These are phyloP conservation scores for Sarcophaga variegata DNA, from an alignment of 2,888 invertebrate species.

Conservation along the genomic window DNA sequence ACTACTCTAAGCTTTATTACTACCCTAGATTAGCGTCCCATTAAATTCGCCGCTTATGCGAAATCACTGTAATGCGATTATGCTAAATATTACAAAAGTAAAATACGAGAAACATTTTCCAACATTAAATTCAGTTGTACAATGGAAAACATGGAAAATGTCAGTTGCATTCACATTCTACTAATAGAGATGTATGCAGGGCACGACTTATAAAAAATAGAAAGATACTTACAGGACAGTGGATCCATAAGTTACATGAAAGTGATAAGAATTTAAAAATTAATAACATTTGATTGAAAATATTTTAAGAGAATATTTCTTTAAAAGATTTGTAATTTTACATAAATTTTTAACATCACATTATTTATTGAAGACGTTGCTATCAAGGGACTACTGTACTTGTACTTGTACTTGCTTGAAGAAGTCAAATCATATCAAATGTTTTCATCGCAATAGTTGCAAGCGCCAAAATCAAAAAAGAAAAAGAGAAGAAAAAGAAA, in stretches of 20 bases:
- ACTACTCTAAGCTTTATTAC: not conserved
- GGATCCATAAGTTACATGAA: not conserved
- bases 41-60: not conserved
- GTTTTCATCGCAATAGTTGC: constrained; percentile 35
- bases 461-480: no score
- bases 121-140: constrained; percentile 40
- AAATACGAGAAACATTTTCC: constrained; percentile 23
- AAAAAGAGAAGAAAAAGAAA: not conserved
- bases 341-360: not conserved
- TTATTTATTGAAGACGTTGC: not conserved
- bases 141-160: constrained; percentile 31
- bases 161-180: constrained; percentile 33
- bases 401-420: not conserved
- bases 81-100: constrained; percentile 37
- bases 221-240: no score
- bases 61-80: constrained; percentile 43
- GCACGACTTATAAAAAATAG: no score
- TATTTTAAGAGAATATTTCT: not conserved
- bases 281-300: not conserved
- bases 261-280: not conserved
- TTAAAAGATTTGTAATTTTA: not conserved
- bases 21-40: not conserved
- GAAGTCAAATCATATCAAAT: constrained; percentile 44
- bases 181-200: no score
- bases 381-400: not conserved